Evolutionary conservation across 2,113 vertebrate species (phyloP), one percentile per base, ranked within the genome.

Genomic region (Tetrax tetrax): DNA sequence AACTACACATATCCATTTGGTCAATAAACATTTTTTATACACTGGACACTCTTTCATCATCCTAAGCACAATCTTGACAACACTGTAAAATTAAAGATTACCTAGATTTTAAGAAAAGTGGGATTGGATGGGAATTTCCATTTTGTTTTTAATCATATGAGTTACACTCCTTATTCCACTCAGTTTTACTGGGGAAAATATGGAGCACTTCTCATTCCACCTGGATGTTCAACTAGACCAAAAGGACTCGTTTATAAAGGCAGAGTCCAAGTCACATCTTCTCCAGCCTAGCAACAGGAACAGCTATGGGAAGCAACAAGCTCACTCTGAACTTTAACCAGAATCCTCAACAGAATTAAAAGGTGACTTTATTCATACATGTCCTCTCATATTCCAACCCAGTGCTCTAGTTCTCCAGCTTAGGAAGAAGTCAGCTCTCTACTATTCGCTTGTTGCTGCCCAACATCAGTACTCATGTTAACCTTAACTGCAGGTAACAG

Each of bases 231-330:
- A 51, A 51, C 15, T 16, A 70, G 51, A 54, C 29, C 25, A 65
- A 54, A 27, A 7, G 10, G 47, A 78, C 19, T 45, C 7, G 2
- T 31, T 80, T 50, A 50, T 45, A 65, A 69, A 84, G 28, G 43
- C 53, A 70, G 31, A 35, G 25, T 51, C 14, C 0, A 0, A 70
- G 41, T 22, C 75, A 27, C 24, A 65, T 31, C 31, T 20, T 43
- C 51, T 41, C 53, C 71, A 78, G 35, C 25, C 54, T 47, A 53
- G 24, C 43, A 74, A 78, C 15, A 82, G 37, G 47, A 89, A 51
- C 6, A 78, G 22, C 41, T 31, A 16, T 0, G 0, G 12, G 65
- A 72, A 90, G 43, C 76, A 59, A 22, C 3, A 0, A 86, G 22
- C 22, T 28, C 48, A 51, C 21, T 29, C 48, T 78, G 47, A 92